phyloP scores from a whole-genome alignment of 1,140 invertebrate genomes.

The Calosoma granatense region DNA sequence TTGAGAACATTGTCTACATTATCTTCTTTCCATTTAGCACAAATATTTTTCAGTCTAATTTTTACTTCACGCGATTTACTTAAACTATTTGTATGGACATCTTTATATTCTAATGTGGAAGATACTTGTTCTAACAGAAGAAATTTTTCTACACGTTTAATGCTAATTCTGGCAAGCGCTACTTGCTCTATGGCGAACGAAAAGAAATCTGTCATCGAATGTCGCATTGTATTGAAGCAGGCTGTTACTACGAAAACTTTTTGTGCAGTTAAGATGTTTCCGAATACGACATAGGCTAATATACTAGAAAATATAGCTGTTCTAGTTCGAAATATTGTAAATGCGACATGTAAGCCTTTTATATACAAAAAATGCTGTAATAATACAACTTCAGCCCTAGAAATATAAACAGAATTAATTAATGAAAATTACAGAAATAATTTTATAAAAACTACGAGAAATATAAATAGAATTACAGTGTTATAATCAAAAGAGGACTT shows the following conservation, averaged over 20 bases:
- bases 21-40: slow-evolving; percentile 11
- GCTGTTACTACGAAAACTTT: slow-evolving; percentile 65
- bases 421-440: background rate
- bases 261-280: slow-evolving; percentile 57
- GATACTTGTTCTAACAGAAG: slow-evolving; percentile 33
- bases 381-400: background rate
- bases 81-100: background rate
- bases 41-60: slow-evolving; percentile 13
- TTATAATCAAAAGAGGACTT: too few relatives aligned
- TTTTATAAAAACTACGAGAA: too few relatives aligned
- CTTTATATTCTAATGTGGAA: slow-evolving; percentile 13
- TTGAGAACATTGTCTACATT: slow-evolving; percentile 8
- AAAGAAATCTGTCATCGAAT: slow-evolving; percentile 63
- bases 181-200: slow-evolving; percentile 52
- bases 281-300: slow-evolving; percentile 60
- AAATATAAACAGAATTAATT: slow-evolving; percentile 30
- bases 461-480: too few relatives aligned
- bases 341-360: slow-evolving; percentile 7
- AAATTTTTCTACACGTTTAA: slow-evolving; percentile 52
- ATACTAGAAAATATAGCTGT: slow-evolving; percentile 69
- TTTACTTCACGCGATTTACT: background rate
- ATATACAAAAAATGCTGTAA: background rate
- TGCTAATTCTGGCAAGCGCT: slow-evolving; percentile 43
- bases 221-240: slow-evolving; percentile 60
- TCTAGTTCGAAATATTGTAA: slow-evolving; percentile 54